Percentiles rank a stretch among this genome's conserved stretches.
phyloP scores from a whole-genome alignment of 2,797 vertebrate genomes.

The Xerus rutilus region DNA sequence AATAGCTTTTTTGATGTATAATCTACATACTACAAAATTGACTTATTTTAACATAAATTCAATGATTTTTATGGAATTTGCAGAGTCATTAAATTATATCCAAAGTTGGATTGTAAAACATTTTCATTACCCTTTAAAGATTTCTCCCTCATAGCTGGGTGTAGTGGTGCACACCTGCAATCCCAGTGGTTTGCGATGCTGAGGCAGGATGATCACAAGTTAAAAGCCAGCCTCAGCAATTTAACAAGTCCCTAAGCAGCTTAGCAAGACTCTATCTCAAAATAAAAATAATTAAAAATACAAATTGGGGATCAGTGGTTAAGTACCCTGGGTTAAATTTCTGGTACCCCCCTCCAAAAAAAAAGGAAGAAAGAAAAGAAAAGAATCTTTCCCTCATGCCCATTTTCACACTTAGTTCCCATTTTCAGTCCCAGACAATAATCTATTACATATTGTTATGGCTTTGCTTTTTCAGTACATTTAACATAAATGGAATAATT shows the following conservation, averaged over 20 bases:
- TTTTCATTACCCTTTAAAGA: neutral
- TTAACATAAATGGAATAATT: neutral
- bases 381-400: neutral
- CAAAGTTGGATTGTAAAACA: neutral
- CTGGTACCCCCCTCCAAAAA: too few relatives aligned
- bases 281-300: too few relatives aligned
- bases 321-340: too few relatives aligned
- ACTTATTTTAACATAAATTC: neutral
- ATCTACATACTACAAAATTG: neutral
- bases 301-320: too few relatives aligned
- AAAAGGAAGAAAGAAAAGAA: too few relatives aligned
- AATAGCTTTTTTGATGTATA: neutral
- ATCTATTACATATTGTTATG: neutral
- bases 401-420: neutral
- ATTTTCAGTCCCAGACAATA: neutral
- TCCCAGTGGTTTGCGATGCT: too few relatives aligned
- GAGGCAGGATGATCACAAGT: too few relatives aligned
- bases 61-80: neutral
- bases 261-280: too few relatives aligned
- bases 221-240: too few relatives aligned
- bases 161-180: too few relatives aligned
- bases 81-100: neutral
- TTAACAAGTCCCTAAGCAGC: too few relatives aligned
- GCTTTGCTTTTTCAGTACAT: neutral
- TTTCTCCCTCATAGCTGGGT: too few relatives aligned